Evolutionary conservation across 2,113 vertebrate genomes (phyloP).

Genomic region (Anoplopoma fimbria): DNA sequence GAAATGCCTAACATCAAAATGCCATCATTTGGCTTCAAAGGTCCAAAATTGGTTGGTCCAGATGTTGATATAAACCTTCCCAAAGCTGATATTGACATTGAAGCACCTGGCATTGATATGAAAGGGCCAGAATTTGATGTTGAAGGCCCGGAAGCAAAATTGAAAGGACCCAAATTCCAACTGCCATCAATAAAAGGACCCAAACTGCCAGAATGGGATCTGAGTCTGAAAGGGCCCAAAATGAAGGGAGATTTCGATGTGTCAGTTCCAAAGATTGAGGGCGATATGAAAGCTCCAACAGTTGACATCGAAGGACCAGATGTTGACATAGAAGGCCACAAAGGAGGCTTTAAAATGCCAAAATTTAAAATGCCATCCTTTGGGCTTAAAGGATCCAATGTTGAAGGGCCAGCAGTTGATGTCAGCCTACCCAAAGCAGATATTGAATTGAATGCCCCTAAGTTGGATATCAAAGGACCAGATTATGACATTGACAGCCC

Average conservation of each 20-base stretch:
- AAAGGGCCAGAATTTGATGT: neutral
- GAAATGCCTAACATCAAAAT: constrained; percentile 33
- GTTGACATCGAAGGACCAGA: constrained; percentile 60
- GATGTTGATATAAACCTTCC: constrained; percentile 25
- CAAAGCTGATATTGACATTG: neutral
- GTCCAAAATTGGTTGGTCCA: neutral
- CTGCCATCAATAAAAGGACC: constrained; percentile 29
- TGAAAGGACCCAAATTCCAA: constrained; percentile 22
- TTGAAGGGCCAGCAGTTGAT: constrained; percentile 29
- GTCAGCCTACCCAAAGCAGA: neutral
- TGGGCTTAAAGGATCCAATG: neutral
- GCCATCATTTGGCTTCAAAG: constrained; percentile 11
- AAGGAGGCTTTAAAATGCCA: constrained; percentile 57
- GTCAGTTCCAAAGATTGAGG: constrained; percentile 40
- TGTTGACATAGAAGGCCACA: constrained; percentile 25
- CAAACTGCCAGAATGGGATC: neutral
- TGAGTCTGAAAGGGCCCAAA: constrained; percentile 71
- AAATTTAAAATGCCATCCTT: constrained; percentile 33
- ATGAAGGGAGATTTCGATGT: constrained; percentile 20
- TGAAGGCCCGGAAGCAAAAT: neutral
- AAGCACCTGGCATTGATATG: neutral
- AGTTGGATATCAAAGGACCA: constrained; percentile 4
- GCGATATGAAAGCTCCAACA: constrained; percentile 26
- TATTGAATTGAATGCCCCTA: constrained; percentile 58
- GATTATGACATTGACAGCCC: constrained; percentile 67